Conservation (phyloP, 2,113 vertebrate species). For the Marmota flaviventris region DNA sequence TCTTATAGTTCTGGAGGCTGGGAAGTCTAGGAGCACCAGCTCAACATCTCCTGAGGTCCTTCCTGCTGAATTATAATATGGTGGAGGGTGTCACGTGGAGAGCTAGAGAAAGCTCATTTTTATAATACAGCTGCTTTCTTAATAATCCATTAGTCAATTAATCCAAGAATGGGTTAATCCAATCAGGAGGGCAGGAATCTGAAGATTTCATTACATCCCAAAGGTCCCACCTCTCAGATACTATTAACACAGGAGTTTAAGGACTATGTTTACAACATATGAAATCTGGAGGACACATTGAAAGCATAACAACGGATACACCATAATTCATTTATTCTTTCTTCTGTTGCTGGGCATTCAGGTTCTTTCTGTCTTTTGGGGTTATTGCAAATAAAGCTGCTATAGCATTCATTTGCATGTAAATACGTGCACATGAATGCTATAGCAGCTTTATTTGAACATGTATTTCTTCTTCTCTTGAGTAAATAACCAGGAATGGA, state of each 20-base stretch:
- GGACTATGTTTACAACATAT: too few species aligned
- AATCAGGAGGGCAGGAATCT: neutral
- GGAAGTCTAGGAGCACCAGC: neutral
- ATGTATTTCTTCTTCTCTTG: neutral
- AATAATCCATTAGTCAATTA: neutral
- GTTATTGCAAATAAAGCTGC: neutral
- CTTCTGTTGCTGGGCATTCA: accelerated
- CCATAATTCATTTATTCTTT: too few species aligned
- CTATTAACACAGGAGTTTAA: neutral
- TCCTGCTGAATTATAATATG: too few species aligned
- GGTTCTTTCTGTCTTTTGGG: neutral
- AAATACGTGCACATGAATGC: neutral
- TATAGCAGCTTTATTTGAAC: too few species aligned
- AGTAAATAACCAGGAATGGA: accelerated
- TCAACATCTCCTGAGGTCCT: neutral
- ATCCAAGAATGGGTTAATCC: neutral
- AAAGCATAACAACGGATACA: neutral
- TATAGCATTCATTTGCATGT: accelerated
- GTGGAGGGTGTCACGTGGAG: neutral
- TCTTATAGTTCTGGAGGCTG: neutral
- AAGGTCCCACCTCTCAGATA: too few species aligned
- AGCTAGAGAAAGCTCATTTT: neutral
- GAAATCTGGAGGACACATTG: neutral
- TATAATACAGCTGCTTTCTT: neutral
- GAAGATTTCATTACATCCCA: neutral